Percentiles rank a stretch among this genome's conserved stretches.
These are phyloP conservation scores for Nephrotoma appendiculata DNA, from an alignment of 2,888 invertebrate species.

Conservation along the genomic window DNA sequence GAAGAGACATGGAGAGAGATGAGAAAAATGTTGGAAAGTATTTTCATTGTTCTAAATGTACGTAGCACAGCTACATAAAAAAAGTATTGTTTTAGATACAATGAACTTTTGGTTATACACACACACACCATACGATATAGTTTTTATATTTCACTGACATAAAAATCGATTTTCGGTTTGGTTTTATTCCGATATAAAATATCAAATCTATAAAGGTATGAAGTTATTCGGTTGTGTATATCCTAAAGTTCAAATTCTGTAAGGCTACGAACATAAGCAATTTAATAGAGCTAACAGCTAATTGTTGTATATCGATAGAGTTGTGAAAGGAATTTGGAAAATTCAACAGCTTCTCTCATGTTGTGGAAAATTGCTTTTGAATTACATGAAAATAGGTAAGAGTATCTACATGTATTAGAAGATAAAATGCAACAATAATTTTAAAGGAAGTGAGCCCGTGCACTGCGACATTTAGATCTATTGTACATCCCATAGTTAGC, in stretches of 20 bases:
- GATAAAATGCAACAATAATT: too few species aligned
- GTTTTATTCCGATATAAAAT: not conserved
- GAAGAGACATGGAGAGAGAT: not conserved
- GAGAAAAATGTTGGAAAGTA: not conserved
- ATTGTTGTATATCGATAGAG: too few species aligned
- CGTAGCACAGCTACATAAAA: not conserved
- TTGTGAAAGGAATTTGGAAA: too few species aligned
- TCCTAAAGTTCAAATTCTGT: not conserved
- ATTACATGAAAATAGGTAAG: too few species aligned
- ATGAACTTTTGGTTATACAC: not conserved
- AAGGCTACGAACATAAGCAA: not conserved
- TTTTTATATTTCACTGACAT: not conserved
- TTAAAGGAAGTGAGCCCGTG: too few species aligned
- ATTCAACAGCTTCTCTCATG: too few species aligned
- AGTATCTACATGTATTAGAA: too few species aligned
- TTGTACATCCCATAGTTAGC: too few species aligned
- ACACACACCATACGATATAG: not conserved
- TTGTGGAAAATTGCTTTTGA: too few species aligned
- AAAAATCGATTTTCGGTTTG: not conserved
- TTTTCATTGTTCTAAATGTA: not conserved
- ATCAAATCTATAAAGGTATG: not conserved
- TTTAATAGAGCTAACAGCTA: too few species aligned
- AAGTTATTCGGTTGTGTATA: not conserved
- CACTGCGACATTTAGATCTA: too few species aligned
- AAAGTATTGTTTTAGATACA: not conserved